phyloP scores from a whole-genome alignment of 2,113 vertebrate species.

The Helogale parvula region DNA sequence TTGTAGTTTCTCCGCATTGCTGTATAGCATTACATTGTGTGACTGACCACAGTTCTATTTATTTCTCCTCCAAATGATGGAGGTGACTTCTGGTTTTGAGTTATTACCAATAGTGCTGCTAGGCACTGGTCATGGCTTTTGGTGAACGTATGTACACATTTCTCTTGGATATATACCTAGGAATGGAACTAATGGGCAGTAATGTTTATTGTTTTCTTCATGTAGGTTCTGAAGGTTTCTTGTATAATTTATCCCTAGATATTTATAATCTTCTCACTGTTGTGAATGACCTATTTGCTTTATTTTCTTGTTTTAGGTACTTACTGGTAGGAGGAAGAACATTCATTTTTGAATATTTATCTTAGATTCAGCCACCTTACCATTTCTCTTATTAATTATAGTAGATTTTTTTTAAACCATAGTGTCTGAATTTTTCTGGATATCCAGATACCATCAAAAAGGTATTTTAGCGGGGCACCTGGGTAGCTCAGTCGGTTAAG shows the following conservation, averaged over 20 bases:
- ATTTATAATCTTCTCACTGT: conserved; percentile 17
- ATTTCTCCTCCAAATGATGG: neutral
- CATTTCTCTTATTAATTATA: conserved; percentile 23
- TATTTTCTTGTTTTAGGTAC: neutral
- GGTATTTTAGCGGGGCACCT: neutral
- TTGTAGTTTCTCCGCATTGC: neutral
- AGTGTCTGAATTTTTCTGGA: neutral
- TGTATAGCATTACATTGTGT: neutral
- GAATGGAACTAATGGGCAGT: neutral
- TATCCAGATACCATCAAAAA: neutral
- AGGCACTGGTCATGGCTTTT: neutral
- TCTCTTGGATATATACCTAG: neutral
- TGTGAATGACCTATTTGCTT: neutral
- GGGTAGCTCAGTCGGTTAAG: too few species aligned
- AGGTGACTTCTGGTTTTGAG: neutral
- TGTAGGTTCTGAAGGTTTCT: conserved; percentile 3
- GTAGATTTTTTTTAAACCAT: neutral
- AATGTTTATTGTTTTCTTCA: conserved; percentile 19
- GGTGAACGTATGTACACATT: neutral
- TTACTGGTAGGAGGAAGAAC: neutral
- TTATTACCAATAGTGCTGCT: neutral
- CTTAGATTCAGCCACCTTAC: neutral
- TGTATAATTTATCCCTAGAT: neutral
- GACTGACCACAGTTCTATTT: neutral
- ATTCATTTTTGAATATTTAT: neutral